Conservation (phyloP, 2,113 vertebrate species). For the Pelecanus crispus region DNA sequence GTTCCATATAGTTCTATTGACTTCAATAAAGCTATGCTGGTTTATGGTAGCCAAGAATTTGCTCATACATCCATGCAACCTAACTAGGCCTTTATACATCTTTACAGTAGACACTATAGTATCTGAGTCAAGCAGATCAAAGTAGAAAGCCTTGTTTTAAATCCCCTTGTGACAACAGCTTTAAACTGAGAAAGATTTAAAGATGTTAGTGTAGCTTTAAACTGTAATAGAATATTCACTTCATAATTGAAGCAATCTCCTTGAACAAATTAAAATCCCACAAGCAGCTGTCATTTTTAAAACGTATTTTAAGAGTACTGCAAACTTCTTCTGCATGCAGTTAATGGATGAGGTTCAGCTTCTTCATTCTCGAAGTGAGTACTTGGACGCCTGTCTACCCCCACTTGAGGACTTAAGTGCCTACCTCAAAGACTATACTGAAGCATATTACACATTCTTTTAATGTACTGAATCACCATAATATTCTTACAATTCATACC, state of each 20-base stretch:
- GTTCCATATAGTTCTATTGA: not conserved
- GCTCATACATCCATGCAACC: not conserved
- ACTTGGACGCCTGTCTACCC: not conserved
- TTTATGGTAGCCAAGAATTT: not conserved
- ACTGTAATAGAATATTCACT: slow-evolving; percentile 34
- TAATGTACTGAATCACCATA: not conserved
- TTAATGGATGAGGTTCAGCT: not conserved
- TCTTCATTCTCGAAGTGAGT: not conserved
- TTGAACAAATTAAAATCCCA: slow-evolving; percentile 33
- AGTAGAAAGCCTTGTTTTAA: not conserved
- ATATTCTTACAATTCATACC: not conserved
- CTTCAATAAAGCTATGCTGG: not conserved
- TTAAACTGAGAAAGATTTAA: slow-evolving; percentile 5
- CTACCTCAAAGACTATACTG: not conserved
- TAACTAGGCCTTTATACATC: not conserved
- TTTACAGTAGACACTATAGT: not conserved
- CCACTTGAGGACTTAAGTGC: not conserved
- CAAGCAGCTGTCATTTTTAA: slow-evolving; percentile 35
- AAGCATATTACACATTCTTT: not conserved
- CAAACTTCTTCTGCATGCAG: not conserved
- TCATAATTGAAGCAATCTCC: slow-evolving; percentile 17
- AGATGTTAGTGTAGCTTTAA: slow-evolving; percentile 13
- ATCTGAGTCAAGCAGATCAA: not conserved
- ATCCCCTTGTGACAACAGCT: not conserved
- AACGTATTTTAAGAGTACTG: slow-evolving; percentile 23